These are phyloP conservation scores for Polydrusus tereticollis DNA, from an alignment of 2,888 invertebrate genomes.

Conservation along the genomic window DNA sequence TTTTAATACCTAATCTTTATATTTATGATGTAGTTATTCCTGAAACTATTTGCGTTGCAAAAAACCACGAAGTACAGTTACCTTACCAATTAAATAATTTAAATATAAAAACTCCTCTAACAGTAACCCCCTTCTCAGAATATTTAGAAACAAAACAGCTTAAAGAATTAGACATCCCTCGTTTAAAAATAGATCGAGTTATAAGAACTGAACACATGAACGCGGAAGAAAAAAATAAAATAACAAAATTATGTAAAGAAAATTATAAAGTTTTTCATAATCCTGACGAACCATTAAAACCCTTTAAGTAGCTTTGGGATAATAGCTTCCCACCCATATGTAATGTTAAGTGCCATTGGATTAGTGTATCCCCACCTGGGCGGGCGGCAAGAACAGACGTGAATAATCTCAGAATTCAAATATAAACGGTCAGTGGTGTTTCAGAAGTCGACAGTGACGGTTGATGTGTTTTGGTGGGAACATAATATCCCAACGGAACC, in stretches of 20 bases:
- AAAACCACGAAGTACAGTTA: background rate
- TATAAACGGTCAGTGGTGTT: no score
- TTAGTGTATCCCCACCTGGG: no score
- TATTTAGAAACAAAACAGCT: background rate
- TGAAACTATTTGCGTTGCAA: background rate
- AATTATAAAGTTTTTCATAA: conserved; percentile 38
- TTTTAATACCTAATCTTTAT: conserved; percentile 5
- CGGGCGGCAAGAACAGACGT: no score
- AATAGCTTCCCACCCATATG: no score
- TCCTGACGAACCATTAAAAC: background rate
- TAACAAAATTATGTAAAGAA: conserved; percentile 35
- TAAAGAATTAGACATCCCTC: background rate
- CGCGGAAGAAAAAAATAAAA: conserved; percentile 39
- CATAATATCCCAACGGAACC: no score
- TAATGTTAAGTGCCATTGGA: no score
- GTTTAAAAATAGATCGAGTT: background rate
- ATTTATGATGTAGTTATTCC: background rate
- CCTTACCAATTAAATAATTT: background rate
- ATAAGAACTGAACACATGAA: conserved; percentile 39
- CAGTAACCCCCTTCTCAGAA: background rate
- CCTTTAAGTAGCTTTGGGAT: no score
- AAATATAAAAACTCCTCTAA: background rate
- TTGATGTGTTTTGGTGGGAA: no score
- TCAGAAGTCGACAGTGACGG: no score
- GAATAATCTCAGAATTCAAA: no score